A percentile compares a stretch with the other conserved stretches of the same genome.
phyloP scores from a whole-genome alignment of 2,888 invertebrate species.

The Mactromeris polynyma region DNA sequence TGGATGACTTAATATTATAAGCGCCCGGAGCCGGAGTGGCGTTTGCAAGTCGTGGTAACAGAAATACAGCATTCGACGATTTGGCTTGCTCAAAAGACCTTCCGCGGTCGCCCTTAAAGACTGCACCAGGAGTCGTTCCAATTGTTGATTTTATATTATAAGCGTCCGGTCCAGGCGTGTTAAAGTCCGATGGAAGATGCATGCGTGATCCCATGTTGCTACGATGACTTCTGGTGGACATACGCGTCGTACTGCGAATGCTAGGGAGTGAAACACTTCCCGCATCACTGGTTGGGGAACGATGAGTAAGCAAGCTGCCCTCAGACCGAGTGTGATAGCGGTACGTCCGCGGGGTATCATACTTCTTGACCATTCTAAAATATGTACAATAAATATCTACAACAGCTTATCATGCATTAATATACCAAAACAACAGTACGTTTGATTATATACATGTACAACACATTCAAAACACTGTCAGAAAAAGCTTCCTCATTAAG shows the following conservation, averaged over 20 bases:
- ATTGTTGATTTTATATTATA: constrained; percentile 73
- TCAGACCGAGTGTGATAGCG: constrained; percentile 62
- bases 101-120: constrained; percentile 70
- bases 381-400: background rate
- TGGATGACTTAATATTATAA: constrained; percentile 55
- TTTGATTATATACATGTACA: background rate
- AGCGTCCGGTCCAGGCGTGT: constrained; percentile 71
- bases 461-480: background rate
- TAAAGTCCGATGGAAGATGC: constrained; percentile 61
- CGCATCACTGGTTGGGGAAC: constrained; percentile 56
- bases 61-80: constrained; percentile 69
- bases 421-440: background rate
- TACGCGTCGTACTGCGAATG: constrained; percentile 60
- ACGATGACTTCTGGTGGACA: constrained; percentile 53
- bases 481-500: background rate
- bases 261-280: constrained; percentile 66
- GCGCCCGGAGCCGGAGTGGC: constrained; percentile 69
- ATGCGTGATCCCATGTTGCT: constrained; percentile 61
- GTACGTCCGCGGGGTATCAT: constrained; percentile 38
- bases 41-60: constrained; percentile 71
- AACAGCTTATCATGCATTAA: background rate
- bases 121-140: constrained; percentile 56
- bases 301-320: constrained; percentile 50
- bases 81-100: constrained; percentile 70
- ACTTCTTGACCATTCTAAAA: constrained; percentile 68